Percentiles rank a stretch among this genome's conserved stretches.
Conservation (phyloP, 64 coral and sea anemone genomes). For the Dendrophyllia cribrosa region DNA sequence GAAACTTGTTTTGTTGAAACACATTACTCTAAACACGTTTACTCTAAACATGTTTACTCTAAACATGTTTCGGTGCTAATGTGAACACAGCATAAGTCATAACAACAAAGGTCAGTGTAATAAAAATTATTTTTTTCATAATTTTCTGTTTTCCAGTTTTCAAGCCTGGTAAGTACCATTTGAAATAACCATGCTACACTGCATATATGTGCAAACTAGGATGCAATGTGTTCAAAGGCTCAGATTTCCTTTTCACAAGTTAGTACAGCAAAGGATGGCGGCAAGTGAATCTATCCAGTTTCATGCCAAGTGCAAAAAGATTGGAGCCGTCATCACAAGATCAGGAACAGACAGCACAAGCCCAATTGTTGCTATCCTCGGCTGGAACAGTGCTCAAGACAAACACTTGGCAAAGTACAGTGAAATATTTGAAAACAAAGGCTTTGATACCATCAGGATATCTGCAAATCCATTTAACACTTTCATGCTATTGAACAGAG, state of each 20-base stretch:
- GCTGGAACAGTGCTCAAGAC: conserved; percentile 56
- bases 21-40: no score
- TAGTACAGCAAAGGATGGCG: neutral
- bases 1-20: no score
- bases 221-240: neutral
- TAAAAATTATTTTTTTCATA: no score
- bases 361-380: conserved; percentile 28
- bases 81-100: no score
- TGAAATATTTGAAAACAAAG: conserved; percentile 40
- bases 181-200: no score
- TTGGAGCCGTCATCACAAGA: conserved; percentile 32
- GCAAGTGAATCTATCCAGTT: neutral
- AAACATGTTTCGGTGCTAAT: no score
- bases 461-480: conserved; percentile 31
- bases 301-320: conserved; percentile 30
- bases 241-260: neutral
- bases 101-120: no score
- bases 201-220: neutral
- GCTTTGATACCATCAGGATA: conserved; percentile 38
- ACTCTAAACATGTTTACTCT: no score
- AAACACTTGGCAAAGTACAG: conserved; percentile 44
- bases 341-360: neutral
- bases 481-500: conserved; percentile 6
- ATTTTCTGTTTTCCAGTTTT: no score
- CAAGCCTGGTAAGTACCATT: no score